Conservation (phyloP, 2,888 invertebrate species). For the Pilophorus perplexus region DNA sequence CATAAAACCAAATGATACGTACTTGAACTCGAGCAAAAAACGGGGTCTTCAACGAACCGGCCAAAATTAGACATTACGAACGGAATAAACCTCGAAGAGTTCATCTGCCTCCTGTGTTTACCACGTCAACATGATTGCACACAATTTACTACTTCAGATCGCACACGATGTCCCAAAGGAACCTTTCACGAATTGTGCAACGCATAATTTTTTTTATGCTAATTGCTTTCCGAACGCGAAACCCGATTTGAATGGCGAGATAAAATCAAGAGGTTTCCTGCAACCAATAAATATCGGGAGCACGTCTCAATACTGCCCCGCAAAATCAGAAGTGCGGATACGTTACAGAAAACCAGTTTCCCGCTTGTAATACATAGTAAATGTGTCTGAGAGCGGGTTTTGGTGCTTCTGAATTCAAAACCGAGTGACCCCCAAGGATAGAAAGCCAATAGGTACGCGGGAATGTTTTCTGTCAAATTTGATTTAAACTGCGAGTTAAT, state of each 20-base stretch:
- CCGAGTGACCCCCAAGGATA: not conserved
- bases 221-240: conserved; percentile 30
- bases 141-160: too few relatives aligned
- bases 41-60: too few relatives aligned
- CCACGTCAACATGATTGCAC: too few relatives aligned
- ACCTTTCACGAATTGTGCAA: conserved; percentile 15
- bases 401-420: not conserved
- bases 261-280: conserved; percentile 23
- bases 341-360: conserved; percentile 16
- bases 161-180: too few relatives aligned
- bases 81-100: too few relatives aligned
- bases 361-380: conserved; percentile 8
- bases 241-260: conserved; percentile 29
- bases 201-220: conserved; percentile 32
- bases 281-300: conserved; percentile 30
- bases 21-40: too few relatives aligned
- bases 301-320: conserved; percentile 23
- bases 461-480: not conserved
- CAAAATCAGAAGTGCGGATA: too few relatives aligned
- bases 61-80: too few relatives aligned
- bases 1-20: too few relatives aligned
- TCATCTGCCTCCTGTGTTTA: too few relatives aligned
- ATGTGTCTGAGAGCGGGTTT: conserved; percentile 7
- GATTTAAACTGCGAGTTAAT: not conserved
- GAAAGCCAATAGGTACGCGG: not conserved